A percentile compares a stretch with the other conserved stretches of the same genome.
Evolutionary conservation across 2,797 vertebrate genomes (phyloP).

Genomic region (Chrysocyon brachyurus): DNA sequence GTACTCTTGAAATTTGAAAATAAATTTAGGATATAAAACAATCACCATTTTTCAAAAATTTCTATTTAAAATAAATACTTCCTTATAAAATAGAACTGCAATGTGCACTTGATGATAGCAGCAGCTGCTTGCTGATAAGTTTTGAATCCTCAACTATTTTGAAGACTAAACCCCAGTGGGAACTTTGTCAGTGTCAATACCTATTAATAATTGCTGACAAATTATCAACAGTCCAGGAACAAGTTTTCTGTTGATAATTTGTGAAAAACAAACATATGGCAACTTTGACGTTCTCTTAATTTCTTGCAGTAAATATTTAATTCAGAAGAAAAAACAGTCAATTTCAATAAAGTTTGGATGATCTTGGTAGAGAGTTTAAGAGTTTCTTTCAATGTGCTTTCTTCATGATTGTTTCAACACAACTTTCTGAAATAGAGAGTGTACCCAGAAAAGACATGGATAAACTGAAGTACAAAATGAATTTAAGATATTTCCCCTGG

Average conservation of each 20-base stretch:
- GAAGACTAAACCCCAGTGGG: neutral
- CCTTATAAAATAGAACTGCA: neutral
- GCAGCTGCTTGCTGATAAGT: neutral
- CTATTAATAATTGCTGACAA: constrained; percentile 65
- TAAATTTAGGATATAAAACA: neutral
- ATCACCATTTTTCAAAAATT: neutral
- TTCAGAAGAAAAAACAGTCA: neutral
- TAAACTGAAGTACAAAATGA: neutral
- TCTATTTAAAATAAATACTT: neutral
- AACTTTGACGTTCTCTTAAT: constrained; percentile 42
- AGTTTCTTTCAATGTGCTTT: neutral
- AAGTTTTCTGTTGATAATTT: constrained; percentile 14
- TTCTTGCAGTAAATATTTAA: neutral
- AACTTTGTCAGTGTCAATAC: constrained; percentile 15
- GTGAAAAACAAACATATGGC: constrained; percentile 28
- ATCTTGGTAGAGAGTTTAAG: neutral
- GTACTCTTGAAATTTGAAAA: neutral
- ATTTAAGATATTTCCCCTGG: neutral
- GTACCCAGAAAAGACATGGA: neutral
- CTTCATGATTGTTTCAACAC: neutral
- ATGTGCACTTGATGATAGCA: neutral
- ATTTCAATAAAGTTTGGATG: neutral
- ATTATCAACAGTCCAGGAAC: constrained; percentile 13
- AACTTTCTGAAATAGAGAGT: neutral
- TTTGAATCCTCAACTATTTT: neutral